Evolutionary conservation across 2,797 vertebrate species (phyloP).

Genomic region (Sphenodon punctatus): DNA sequence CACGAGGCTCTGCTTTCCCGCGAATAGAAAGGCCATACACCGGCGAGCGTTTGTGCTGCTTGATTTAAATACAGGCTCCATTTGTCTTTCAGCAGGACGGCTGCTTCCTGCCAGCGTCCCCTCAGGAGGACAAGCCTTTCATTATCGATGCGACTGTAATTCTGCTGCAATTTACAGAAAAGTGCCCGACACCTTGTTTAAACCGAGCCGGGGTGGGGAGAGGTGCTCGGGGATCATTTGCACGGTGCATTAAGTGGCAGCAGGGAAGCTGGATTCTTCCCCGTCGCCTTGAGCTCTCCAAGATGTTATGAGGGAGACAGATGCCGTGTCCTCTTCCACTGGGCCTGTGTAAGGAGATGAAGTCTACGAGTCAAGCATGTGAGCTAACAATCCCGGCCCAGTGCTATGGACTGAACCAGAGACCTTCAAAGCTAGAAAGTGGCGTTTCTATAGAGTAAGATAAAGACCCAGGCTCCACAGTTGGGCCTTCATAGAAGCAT

Average conservation of each 20-base stretch:
- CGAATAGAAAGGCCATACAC: neutral
- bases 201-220: neutral
- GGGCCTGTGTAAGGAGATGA: neutral
- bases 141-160: constrained; percentile 1
- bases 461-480: neutral
- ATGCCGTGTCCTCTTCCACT: neutral
- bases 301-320: fast-evolving
- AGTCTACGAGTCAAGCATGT: too few species aligned
- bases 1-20: neutral
- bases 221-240: fast-evolving
- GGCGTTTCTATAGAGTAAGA: too few species aligned
- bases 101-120: constrained; percentile 15
- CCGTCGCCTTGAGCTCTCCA: fast-evolving
- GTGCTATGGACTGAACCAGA: too few species aligned
- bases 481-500: too few species aligned
- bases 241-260: fast-evolving
- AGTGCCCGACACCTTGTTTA: neutral
- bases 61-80: constrained; percentile 14
- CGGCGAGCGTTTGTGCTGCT: neutral
- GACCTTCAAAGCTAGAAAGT: too few species aligned
- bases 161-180: constrained; percentile 14
- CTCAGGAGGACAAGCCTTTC: constrained; percentile 35
- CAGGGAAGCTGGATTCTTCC: fast-evolving
- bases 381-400: too few species aligned
- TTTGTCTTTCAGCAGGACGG: constrained; percentile 19